phyloP scores from a whole-genome alignment of 2,113 vertebrate species.

The Lynx canadensis region DNA sequence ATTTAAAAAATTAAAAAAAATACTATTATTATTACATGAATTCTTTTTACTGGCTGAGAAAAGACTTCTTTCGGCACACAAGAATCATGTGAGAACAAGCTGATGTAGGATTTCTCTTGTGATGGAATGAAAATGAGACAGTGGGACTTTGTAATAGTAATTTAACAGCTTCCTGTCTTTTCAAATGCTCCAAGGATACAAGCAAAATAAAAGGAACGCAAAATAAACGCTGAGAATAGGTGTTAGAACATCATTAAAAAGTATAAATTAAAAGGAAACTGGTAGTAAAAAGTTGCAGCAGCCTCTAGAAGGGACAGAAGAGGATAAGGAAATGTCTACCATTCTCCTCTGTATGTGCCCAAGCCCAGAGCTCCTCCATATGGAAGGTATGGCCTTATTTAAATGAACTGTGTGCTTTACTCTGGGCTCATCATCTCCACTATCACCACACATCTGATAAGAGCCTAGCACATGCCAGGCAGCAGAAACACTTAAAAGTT shows the following conservation, averaged over 20 bases:
- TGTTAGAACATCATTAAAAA: constrained; percentile 27
- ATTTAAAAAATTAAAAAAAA: constrained; percentile 49
- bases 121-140: constrained; percentile 44
- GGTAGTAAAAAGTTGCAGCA: neutral
- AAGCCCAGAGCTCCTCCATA: neutral
- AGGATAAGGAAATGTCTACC: neutral
- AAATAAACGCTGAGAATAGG: constrained; percentile 17
- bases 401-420: neutral
- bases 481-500: neutral
- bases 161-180: constrained; percentile 41
- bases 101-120: constrained; percentile 6
- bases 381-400: neutral
- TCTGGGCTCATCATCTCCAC: neutral
- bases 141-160: neutral
- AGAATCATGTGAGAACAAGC: neutral
- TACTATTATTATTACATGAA: constrained; percentile 2
- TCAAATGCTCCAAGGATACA: constrained; percentile 37
- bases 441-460: neutral
- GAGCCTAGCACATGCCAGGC: neutral
- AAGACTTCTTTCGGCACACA: constrained; percentile 38
- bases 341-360: neutral
- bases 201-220: constrained; percentile 56
- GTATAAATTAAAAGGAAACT: constrained; percentile 35
- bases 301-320: neutral
- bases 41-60: constrained; percentile 19